Evolutionary conservation across 1,140 invertebrate genomes (phyloP), one percentile per base, ranked within the genome.

Genomic region (Bombus breviceps): DNA sequence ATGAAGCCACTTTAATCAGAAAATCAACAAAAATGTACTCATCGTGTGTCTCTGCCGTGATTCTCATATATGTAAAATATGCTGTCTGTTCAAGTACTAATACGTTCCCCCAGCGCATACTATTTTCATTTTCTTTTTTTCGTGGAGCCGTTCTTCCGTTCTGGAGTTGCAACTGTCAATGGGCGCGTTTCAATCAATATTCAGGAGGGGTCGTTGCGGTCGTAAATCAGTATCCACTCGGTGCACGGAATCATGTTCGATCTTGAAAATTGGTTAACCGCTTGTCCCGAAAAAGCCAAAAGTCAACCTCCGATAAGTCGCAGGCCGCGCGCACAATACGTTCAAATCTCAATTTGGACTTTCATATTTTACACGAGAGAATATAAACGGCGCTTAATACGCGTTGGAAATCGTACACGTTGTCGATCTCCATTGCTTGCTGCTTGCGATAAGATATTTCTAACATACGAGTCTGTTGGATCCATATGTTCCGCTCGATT

Each of bases 221-320:
- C 69, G 89, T 90, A 90, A 90, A 90, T 90, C 88, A 90, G 80
- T 81, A 86, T 73, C 85, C 74, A 78, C 69, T 81, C 68, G 75
- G 69, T 68, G 47, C 37, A 82, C 62, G 80, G 83, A 88, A 86
- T 88, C 83, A 72, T 62, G 74, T 69, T 81, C 86, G 80, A 69
- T 78, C 87, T 88, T 88, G 83, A 76, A 81, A 86, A 90, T 88
- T 89, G 86, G 83, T 90, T 81, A 88, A 78, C 68, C 76, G 68
- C 37, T 43, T 43, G 41, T 34, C 43, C 18, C 10, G 72, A 39
- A 80, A 53, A 62, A 62, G 59, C 0, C 28, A n/a, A 13, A 88
- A 76, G 32, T 41, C 62, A 59, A 28, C 32, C 69, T 25, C 39
- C 28, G 86, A 81, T 75, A 85, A 87, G 81, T 75, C 79, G 37